Percentiles rank a stretch among this genome's conserved stretches.
Evolutionary conservation across 2,888 invertebrate species (phyloP).

Genomic region (Campoplex nolae): DNA sequence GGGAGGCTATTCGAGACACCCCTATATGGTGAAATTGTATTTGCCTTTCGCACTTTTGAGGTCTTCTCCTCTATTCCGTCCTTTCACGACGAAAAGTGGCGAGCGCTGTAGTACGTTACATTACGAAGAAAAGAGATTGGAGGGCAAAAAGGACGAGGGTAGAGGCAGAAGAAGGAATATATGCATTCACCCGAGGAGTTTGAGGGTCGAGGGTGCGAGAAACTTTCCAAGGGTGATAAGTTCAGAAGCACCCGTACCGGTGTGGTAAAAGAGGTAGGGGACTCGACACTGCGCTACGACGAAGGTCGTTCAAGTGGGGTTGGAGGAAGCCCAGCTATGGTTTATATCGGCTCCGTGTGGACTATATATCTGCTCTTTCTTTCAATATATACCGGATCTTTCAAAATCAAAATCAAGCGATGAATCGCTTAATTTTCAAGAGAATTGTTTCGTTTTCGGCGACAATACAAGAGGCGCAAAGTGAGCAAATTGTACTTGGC

Average conservation of each 20-base stretch:
- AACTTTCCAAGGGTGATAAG: slow-evolving; percentile 66
- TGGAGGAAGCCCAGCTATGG: slow-evolving; percentile 41
- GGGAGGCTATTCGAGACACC: slow-evolving; percentile 44
- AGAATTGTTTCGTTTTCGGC: not conserved
- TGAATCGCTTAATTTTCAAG: not conserved
- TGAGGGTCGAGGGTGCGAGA: slow-evolving; percentile 67
- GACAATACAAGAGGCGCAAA: not conserved
- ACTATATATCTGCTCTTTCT: not conserved
- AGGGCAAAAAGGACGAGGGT: slow-evolving; percentile 30
- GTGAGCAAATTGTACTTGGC: not conserved
- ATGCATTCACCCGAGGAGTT: slow-evolving; percentile 60
- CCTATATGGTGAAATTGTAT: slow-evolving; percentile 67
- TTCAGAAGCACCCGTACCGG: slow-evolving; percentile 55
- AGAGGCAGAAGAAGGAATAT: slow-evolving; percentile 54
- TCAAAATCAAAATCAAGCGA: not conserved
- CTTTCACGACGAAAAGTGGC: slow-evolving; percentile 50
- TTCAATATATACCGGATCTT: not conserved
- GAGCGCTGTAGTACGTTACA: slow-evolving; percentile 37
- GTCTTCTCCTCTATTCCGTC: slow-evolving; percentile 3
- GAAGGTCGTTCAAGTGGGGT: slow-evolving; percentile 67
- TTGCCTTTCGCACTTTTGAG: slow-evolving; percentile 61
- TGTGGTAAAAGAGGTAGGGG: slow-evolving; percentile 4
- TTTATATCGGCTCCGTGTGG: slow-evolving; percentile 20
- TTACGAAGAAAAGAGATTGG: slow-evolving; percentile 46
- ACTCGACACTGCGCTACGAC: slow-evolving; percentile 40